These are phyloP conservation scores for Cetonia aurata DNA, from an alignment of 2,888 invertebrate genomes.

Conservation along the genomic window DNA sequence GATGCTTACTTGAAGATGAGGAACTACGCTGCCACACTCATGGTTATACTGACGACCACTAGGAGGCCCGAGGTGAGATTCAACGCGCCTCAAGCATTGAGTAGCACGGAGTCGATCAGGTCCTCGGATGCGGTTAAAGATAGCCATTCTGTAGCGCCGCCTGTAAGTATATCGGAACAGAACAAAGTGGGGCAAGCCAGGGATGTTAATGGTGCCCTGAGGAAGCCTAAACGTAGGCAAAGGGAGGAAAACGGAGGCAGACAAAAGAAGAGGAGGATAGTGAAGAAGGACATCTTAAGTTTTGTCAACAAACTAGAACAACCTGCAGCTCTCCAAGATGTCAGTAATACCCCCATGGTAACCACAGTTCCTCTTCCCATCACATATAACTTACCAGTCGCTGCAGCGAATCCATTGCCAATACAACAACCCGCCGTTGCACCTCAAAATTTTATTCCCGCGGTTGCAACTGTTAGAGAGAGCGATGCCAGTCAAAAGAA, in stretches of 20 bases:
- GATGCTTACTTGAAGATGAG: conserved; percentile 52
- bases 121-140: neutral
- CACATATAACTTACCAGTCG: no score
- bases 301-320: neutral
- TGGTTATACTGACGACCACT: conserved; percentile 49
- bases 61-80: neutral
- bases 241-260: conserved; percentile 2
- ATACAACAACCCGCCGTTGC: neutral
- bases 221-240: conserved; percentile 8
- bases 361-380: neutral
- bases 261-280: neutral
- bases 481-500: neutral
- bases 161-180: neutral
- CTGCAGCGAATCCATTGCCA: neutral
- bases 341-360: neutral
- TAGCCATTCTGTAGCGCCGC: neutral
- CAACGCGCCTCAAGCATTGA: neutral
- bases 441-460: conserved; percentile 8
- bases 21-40: conserved; percentile 51
- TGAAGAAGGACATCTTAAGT: conserved; percentile 30
- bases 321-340: neutral
- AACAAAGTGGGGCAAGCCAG: neutral
- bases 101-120: neutral
- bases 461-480: neutral
- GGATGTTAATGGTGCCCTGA: neutral